Evolutionary conservation across 2,888 invertebrate genomes (phyloP), one percentile per base, ranked within the genome.

Genomic region (Pardosa pseudoannulata): DNA sequence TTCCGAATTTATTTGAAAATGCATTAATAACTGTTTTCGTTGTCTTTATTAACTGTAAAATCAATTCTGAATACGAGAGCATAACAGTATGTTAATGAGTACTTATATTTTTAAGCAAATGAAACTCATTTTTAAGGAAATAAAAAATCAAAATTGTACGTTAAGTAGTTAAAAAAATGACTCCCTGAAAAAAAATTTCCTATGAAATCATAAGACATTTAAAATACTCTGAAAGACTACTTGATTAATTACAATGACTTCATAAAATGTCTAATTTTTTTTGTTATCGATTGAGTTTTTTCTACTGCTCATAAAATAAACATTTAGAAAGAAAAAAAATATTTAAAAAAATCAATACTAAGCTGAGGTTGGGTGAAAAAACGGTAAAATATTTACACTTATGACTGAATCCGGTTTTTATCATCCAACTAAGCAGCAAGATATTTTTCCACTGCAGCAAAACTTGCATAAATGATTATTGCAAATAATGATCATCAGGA

Each of bases 341-440:
- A 29, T n/a, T 67, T 56, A 56, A 70, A 32, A 28, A 31, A 50
- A 27, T 29, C 36, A 29, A 76, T 83, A 67, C 67, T 68, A 67
- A 73, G 78, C 73, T 85, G 83, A 85, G 72, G 83, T 79, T 78
- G 73, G 31, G 71, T 29, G 73, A 72, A 65, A 65, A 67, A 76
- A 56, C 27, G 28, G 19, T 68, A 71, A 83, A 83, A 46, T 83
- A 67, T 71, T 75, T 73, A 32, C 67, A 62, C 64, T 67, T 62
- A 64, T 67, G 50, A 72, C 65, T 32, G 28, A 70, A 16, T 39
- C n/a, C 6, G 32, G 36, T 19, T 32, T 31, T 19, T 29, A 31
- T 46, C 23, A 27, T 29, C 11, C 31, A 28, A 56, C 36, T 32
- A 64, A 31, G 23, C 23, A 68, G 16, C 13, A 36, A 50, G 27